These are phyloP conservation scores for Piaya cayana DNA, from an alignment of 2,113 vertebrate genomes.

Conservation along the genomic window DNA sequence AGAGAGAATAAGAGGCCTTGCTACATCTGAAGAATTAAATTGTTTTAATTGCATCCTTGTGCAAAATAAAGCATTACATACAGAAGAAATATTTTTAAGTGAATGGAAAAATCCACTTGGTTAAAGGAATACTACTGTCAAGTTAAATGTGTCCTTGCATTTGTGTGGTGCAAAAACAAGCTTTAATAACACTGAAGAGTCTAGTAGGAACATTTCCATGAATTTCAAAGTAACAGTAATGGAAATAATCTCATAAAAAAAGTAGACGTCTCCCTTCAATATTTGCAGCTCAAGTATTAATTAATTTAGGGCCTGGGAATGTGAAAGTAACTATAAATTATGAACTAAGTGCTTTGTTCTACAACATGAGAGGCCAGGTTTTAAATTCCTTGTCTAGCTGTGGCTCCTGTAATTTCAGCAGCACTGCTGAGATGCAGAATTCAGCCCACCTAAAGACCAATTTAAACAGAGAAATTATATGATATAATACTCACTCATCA, in stretches of 20 bases:
- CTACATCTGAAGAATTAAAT: constrained; percentile 28
- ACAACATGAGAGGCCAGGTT: background rate
- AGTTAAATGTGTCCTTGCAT: background rate
- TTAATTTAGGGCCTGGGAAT: constrained; percentile 6
- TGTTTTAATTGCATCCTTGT: constrained; percentile 58
- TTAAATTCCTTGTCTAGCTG: background rate
- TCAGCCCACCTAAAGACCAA: background rate
- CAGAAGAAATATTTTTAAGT: constrained; percentile 40
- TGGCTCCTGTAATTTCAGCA: background rate
- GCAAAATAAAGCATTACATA: constrained; percentile 48
- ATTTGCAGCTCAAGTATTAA: constrained; percentile 10
- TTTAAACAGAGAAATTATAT: background rate
- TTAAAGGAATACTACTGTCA: constrained; percentile 43
- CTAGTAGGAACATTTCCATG: constrained; percentile 37
- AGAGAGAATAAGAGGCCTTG: background rate
- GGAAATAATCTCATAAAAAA: constrained; percentile 47
- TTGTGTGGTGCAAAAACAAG: constrained; percentile 29
- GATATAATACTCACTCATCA: background rate
- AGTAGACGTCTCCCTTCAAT: constrained; percentile 26
- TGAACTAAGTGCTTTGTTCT: constrained; percentile 4
- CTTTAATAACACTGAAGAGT: constrained; percentile 41
- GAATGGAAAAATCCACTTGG: constrained; percentile 49
- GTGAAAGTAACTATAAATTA: constrained; percentile 13
- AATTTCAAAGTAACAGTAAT: constrained; percentile 45
- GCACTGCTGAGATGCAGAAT: background rate